Percentiles rank a stretch among this genome's conserved stretches.
Evolutionary conservation across 2,888 invertebrate species (phyloP).

Genomic region (Drosophila testacea): DNA sequence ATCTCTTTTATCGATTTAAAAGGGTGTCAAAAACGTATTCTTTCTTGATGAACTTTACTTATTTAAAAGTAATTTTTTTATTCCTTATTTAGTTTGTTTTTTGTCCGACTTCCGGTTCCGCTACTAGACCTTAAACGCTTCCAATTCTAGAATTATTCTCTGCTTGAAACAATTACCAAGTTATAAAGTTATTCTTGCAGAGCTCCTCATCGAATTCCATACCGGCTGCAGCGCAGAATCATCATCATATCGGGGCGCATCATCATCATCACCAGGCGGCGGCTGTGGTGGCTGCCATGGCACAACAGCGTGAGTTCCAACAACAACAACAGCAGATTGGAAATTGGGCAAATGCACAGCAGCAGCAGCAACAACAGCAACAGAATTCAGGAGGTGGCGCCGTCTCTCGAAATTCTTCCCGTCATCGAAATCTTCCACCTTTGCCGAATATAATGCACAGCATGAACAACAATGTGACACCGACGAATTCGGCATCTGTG

Average conservation of each 20-base stretch:
- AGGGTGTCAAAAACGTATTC: no score
- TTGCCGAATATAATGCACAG: conserved; percentile 85
- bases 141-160: no score
- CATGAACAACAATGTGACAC: conserved; percentile 85
- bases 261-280: conserved; percentile 77
- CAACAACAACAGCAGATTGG: conserved; percentile 51
- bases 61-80: no score
- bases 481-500: conserved; percentile 85
- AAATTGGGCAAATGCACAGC: conserved; percentile 67
- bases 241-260: conserved; percentile 78
- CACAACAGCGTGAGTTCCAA: conserved; percentile 74
- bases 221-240: conserved; percentile 84
- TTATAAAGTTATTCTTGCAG: conserved; percentile 79
- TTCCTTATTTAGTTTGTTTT: no score
- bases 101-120: no score
- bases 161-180: neutral
- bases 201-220: conserved; percentile 92
- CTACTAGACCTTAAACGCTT: no score
- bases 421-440: conserved; percentile 85
- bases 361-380: conserved; percentile 63
- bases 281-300: conserved; percentile 72
- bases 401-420: conserved; percentile 84
- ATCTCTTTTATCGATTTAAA: no score
- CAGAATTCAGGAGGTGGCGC: conserved; percentile 70
- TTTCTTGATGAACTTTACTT: no score